Evolutionary conservation across 2,888 invertebrate species (phyloP).

Genomic region (Eupithecia abbreviata): DNA sequence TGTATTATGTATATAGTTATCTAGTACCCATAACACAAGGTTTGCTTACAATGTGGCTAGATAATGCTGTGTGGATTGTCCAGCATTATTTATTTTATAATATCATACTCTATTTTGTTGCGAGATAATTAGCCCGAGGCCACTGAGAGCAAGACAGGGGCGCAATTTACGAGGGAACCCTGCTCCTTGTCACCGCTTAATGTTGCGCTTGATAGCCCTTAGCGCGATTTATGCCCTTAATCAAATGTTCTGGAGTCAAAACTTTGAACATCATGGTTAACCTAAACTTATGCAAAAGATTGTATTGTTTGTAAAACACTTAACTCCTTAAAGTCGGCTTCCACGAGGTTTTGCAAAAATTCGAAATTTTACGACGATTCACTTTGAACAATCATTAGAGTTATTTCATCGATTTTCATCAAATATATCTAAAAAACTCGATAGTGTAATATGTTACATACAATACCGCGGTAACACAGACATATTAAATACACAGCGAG

Average conservation of each 20-base stretch:
- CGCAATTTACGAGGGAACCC: constrained; percentile 71
- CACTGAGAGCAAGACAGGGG: constrained; percentile 52
- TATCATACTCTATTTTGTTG: constrained; percentile 32
- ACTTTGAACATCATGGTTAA: constrained; percentile 47
- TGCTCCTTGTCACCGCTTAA: constrained; percentile 68
- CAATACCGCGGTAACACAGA: neutral
- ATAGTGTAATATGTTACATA: neutral
- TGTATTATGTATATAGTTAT: no score
- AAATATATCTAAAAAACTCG: neutral
- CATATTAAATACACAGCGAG: neutral
- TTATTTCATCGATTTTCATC: neutral
- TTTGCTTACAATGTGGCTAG: no score
- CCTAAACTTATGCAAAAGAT: constrained; percentile 1
- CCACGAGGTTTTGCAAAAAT: no score
- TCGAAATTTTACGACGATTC: no score
- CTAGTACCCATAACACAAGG: no score
- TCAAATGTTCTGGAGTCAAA: constrained; percentile 76
- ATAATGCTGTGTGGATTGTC: no score
- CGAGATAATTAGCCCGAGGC: constrained; percentile 43
- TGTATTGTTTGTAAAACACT: neutral
- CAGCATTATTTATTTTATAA: no score
- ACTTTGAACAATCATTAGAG: no score
- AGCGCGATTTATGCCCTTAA: constrained; percentile 77
- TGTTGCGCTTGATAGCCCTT: constrained; percentile 69
- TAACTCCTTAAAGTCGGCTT: neutral